Conservation (phyloP, 2,888 invertebrate species). For the Oxyteleia sp. region DNA sequence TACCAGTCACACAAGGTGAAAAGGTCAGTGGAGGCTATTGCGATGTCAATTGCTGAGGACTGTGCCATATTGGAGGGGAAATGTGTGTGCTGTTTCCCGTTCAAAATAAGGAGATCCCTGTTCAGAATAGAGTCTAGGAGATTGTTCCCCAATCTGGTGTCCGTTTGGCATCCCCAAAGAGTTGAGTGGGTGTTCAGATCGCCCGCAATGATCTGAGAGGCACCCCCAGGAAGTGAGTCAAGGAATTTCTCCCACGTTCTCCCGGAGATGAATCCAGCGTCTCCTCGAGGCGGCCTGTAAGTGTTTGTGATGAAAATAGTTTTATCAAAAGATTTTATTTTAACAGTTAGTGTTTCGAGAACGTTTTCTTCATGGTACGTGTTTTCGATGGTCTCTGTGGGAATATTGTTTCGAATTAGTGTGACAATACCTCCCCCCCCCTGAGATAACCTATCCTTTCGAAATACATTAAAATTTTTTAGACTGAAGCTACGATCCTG, state of each 20-base stretch:
- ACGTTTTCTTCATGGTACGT: too few species aligned
- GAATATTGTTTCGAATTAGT: background rate
- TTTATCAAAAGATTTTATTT: too few species aligned
- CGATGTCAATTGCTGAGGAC: background rate
- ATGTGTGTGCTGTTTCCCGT: background rate
- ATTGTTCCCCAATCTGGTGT: slow-evolving; percentile 8
- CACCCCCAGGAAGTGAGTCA: background rate
- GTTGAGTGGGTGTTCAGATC: slow-evolving; percentile 5
- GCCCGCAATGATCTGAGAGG: background rate
- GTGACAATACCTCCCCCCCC: background rate
- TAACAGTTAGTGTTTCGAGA: too few species aligned
- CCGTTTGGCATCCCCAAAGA: background rate
- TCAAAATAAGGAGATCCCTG: background rate
- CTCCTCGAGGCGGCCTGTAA: too few species aligned
- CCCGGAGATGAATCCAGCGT: too few species aligned
- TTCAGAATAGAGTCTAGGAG: background rate
- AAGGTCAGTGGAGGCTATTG: background rate
- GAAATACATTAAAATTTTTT: too few species aligned
- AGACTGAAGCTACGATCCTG: too few species aligned
- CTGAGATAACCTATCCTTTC: too few species aligned
- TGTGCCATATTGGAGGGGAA: background rate
- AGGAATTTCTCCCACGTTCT: slow-evolving; percentile 2
- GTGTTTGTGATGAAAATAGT: too few species aligned
- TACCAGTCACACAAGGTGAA: background rate
- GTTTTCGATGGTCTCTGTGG: too few species aligned